These are phyloP conservation scores for Tiliacea aurago DNA, from an alignment of 2,888 invertebrate species.

Conservation along the genomic window DNA sequence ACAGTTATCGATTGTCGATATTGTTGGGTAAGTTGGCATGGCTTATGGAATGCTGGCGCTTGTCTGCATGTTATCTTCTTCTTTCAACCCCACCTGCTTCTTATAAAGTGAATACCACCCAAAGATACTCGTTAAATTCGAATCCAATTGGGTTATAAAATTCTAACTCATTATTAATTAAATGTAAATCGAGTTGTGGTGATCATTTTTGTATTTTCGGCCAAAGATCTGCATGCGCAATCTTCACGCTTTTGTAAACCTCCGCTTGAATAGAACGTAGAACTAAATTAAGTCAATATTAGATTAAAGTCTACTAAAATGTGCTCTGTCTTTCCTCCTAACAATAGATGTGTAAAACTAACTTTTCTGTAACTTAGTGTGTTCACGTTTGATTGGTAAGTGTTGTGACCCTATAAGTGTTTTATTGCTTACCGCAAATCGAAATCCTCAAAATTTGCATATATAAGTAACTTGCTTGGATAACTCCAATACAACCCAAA, in stretches of 20 bases:
- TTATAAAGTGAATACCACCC: conserved; percentile 77
- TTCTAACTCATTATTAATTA: not conserved
- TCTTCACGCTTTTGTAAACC: conserved; percentile 73
- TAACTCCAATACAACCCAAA: conserved; percentile 9
- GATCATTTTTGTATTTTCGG: conserved; percentile 71
- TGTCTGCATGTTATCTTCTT: conserved; percentile 72
- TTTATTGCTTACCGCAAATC: conserved; percentile 54
- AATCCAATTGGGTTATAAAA: conserved; percentile 8
- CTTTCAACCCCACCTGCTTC: conserved; percentile 78
- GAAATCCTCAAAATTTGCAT: conserved; percentile 32
- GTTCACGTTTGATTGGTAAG: conserved; percentile 63
- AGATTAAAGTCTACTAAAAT: conserved; percentile 50
- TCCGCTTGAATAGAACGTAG: conserved; percentile 64
- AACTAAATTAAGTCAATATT: conserved; percentile 47
- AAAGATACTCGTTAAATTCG: not conserved
- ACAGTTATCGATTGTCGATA: conserved; percentile 89
- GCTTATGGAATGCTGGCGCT: conserved; percentile 77
- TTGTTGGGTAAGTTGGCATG: conserved; percentile 88
- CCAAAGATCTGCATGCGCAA: conserved; percentile 71
- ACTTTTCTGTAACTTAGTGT: conserved; percentile 55
- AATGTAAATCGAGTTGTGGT: conserved; percentile 60
- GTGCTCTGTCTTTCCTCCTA: conserved; percentile 54
- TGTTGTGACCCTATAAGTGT: conserved; percentile 62
- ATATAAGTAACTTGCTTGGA: conserved; percentile 37
- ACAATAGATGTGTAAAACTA: conserved; percentile 51